Conservation (phyloP, 2,797 vertebrate genomes). For the Botia almorhae region DNA sequence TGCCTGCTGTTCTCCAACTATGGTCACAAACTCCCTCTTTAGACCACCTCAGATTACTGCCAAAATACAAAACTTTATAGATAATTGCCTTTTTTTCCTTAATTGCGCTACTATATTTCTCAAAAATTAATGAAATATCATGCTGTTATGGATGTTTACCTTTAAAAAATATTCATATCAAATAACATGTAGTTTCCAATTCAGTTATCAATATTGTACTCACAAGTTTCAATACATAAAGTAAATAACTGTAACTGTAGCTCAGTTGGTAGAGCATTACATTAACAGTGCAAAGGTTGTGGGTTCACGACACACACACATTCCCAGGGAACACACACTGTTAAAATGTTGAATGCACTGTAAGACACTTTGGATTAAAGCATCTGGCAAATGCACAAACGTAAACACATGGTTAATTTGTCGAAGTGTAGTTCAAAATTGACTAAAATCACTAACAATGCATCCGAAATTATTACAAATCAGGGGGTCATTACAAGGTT, state of each 20-base stretch:
- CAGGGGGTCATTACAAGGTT: background rate
- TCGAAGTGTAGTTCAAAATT: background rate
- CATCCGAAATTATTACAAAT: background rate
- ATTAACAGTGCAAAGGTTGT: no score
- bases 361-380: no score
- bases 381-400: no score
- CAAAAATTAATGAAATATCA: background rate
- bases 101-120: slow-evolving; percentile 13
- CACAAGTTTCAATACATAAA: background rate
- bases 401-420: background rate
- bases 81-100: slow-evolving; percentile 48
- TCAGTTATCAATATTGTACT: background rate
- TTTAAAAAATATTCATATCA: no score
- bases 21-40: slow-evolving; percentile 60
- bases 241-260: no score
- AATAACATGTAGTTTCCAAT: background rate
- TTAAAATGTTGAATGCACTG: no score
- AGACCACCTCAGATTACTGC: slow-evolving; percentile 58
- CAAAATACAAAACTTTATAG: slow-evolving; percentile 50
- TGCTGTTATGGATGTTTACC: background rate
- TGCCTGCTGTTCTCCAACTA: slow-evolving; percentile 64
- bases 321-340: no score
- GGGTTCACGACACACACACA: no score
- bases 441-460: background rate
- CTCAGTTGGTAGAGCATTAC: no score